phyloP scores from a whole-genome alignment of 1,140 invertebrate species.

The Sarcophaga bullata region DNA sequence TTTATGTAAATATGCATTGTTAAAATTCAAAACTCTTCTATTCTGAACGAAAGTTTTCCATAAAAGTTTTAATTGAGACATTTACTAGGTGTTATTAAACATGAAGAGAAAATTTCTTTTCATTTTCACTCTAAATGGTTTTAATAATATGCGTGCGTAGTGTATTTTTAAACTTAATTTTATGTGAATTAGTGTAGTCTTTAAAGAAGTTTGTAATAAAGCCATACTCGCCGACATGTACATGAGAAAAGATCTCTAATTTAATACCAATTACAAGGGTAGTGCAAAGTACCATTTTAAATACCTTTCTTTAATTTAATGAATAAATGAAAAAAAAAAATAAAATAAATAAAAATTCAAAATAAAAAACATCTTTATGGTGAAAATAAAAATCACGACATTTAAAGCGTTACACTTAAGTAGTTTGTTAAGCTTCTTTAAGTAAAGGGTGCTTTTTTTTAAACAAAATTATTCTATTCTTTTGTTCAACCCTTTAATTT shows the following conservation, averaged over 20 bases:
- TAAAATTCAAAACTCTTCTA: not conserved
- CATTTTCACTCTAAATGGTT: not conserved
- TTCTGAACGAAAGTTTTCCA: not conserved
- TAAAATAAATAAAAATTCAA: not conserved
- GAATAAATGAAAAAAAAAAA: not conserved
- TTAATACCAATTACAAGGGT: slow-evolving; percentile 16
- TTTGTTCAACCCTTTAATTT: slow-evolving; percentile 6
- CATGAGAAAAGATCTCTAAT: not conserved
- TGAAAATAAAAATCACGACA: slow-evolving; percentile 33
- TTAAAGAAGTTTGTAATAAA: not conserved
- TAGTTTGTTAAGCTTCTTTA: slow-evolving; percentile 39
- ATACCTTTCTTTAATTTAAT: not conserved
- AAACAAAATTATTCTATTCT: not conserved
- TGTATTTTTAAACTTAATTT: not conserved
- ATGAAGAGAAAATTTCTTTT: not conserved
- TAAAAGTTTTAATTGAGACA: not conserved
- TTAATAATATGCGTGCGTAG: slow-evolving; percentile 18
- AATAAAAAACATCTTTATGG: not conserved
- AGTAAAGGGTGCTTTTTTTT: not conserved
- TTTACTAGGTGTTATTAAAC: not conserved
- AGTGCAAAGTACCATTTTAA: slow-evolving; percentile 21
- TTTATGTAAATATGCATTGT: not conserved
- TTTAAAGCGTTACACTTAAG: slow-evolving; percentile 41
- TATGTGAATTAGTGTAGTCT: not conserved
- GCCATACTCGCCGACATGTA: slow-evolving; percentile 14